Evolutionary conservation across 2,888 invertebrate species (phyloP), one percentile per base, ranked within the genome.

Genomic region (Apocheima hispidaria): DNA sequence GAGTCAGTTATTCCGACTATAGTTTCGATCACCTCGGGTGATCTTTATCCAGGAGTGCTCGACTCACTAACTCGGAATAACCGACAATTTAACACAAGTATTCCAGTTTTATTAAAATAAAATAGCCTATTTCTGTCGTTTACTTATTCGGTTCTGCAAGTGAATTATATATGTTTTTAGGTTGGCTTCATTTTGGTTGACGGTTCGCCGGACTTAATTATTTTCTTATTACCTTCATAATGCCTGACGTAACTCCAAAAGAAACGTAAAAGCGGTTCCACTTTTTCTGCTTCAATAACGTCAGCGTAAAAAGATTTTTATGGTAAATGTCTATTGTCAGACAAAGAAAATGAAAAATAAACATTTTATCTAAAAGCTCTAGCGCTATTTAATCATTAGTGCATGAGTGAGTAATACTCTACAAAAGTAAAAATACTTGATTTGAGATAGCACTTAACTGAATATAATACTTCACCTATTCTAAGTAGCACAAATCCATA

Each of bases 151-250:
- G 35, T 43, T 43, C 12, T 35, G 35, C 50, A 49, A 40, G 14
- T 26, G 12, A 48, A 44, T 44, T 28, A 14, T 28, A 41, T 41
- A 14, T 43, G 41, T 48, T 52, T 51, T 46, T 20, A 52, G 23
- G 20, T 38, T 43, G 52, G 30, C 28, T 60, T 58, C 20, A 33
- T 53, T 54, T 46, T 51, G 16, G 53, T 51, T 44, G 54, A 46
- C 49, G 57, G 56, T 40, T 54, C 53, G 36, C 41, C 9, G 26
- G 44, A 54, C 38, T 43, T 57, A 53, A 60, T 57, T 56, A 53
- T 57, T 60, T 53, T 60, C 46, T 64, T 60, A 53, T 60, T 60
- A 50, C 58, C 14, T 63, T 58, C 50, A 54, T 58, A 54, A 60
- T 44, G 44, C 43, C 40, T 59, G 54, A 63, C 50, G 56, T 60